Conservation (phyloP, 2,797 vertebrate species). For the Buceros bicornis region DNA sequence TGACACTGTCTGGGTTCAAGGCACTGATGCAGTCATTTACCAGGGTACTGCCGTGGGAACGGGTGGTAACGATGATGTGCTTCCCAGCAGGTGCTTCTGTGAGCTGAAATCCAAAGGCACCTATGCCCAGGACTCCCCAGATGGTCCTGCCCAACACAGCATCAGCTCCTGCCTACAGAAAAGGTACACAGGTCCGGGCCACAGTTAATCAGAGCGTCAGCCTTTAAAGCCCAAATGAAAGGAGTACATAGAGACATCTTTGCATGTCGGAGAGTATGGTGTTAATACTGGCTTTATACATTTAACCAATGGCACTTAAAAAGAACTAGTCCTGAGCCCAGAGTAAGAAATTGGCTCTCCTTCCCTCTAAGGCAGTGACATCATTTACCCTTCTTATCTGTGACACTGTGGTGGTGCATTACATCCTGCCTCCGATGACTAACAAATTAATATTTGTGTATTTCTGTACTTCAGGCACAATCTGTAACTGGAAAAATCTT, state of each 20-base stretch:
- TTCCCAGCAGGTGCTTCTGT: conserved; percentile 87
- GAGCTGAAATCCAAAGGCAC: conserved; percentile 93
- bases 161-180: conserved; percentile 83
- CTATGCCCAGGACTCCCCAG: conserved; percentile 93
- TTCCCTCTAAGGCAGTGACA: neutral
- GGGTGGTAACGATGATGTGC: conserved; percentile 91
- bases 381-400: neutral
- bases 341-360: neutral
- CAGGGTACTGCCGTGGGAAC: conserved; percentile 93
- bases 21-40: conserved; percentile 90
- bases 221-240: neutral
- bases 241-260: neutral
- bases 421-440: neutral
- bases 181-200: neutral
- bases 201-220: neutral
- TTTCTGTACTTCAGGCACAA: neutral
- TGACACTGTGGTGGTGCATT: neutral
- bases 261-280: neutral
- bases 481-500: neutral
- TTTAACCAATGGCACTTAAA: neutral
- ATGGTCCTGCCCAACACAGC: conserved; percentile 91
- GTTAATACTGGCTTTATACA: neutral
- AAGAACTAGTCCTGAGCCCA: neutral
- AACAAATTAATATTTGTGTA: neutral
- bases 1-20: conserved; percentile 91